phyloP scores from a whole-genome alignment of 2,888 invertebrate genomes.

The Mechanitis mazaeus region DNA sequence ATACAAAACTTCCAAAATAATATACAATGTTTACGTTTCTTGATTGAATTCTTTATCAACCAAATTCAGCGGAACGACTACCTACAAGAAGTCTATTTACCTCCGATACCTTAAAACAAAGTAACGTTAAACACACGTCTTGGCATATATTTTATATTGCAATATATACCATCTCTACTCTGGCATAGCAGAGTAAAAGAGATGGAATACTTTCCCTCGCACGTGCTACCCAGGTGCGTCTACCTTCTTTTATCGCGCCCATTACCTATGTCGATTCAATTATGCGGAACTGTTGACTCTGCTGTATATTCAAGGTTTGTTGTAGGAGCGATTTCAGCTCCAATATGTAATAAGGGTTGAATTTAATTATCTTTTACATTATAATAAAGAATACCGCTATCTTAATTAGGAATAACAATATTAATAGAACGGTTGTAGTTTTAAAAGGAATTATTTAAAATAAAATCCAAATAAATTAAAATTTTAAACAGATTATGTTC shows the following conservation, averaged over 20 bases:
- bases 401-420: neutral
- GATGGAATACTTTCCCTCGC: constrained; percentile 33
- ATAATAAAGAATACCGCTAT: constrained; percentile 5
- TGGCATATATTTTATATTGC: constrained; percentile 41
- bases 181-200: constrained; percentile 41
- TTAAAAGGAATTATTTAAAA: no score
- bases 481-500: no score
- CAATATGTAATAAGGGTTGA: constrained; percentile 15
- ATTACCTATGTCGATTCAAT: constrained; percentile 61
- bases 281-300: constrained; percentile 62
- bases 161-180: constrained; percentile 42
- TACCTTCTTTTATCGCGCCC: constrained; percentile 39
- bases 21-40: constrained; percentile 28
- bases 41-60: constrained; percentile 61
- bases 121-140: constrained; percentile 38
- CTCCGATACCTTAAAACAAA: constrained; percentile 47
- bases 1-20: no score
- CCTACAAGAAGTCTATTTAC: constrained; percentile 49
- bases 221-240: constrained; percentile 46
- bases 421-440: neutral
- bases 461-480: no score
- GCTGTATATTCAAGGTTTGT: constrained; percentile 46
- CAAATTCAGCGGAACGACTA: constrained; percentile 42
- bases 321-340: constrained; percentile 15
- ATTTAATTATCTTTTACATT: constrained; percentile 10